Conservation (phyloP, 92 coral and sea anemone species). For the Bergia sp. region DNA sequence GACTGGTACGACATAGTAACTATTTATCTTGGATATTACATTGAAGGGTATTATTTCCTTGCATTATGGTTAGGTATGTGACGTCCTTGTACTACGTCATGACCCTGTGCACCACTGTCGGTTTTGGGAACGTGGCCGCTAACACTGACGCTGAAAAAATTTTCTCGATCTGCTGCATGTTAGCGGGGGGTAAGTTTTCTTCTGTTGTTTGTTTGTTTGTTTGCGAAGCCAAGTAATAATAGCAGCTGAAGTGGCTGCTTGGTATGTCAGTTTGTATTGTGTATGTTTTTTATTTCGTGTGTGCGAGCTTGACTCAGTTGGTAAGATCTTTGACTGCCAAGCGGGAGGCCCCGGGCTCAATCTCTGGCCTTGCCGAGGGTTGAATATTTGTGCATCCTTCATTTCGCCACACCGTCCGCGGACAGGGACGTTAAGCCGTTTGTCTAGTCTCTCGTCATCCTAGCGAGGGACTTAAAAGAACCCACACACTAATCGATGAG, state of each 20-base stretch:
- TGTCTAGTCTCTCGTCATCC: no score
- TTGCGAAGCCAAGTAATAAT: not conserved
- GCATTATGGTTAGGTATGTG: conserved; percentile 43
- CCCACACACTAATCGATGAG: no score
- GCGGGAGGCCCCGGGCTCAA: no score
- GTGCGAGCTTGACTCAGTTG: no score
- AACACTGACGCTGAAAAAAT: conserved; percentile 86
- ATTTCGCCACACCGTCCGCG: no score
- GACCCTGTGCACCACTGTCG: conserved; percentile 88
- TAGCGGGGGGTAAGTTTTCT: conserved; percentile 85
- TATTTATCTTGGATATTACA: not conserved
- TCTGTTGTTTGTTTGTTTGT: not conserved
- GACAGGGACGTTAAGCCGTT: no score
- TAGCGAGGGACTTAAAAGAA: no score
- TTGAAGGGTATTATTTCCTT: not conserved
- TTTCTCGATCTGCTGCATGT: conserved; percentile 93
- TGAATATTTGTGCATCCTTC: no score
- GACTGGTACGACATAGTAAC: not conserved
- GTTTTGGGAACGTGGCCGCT: conserved; percentile 93
- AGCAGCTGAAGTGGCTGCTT: no score
- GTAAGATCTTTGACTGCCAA: no score
- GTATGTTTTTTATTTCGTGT: not conserved
- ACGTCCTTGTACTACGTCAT: conserved; percentile 81
- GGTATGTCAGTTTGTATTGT: not conserved
- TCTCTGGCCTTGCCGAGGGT: no score